Evolutionary conservation across 1,140 invertebrate genomes (phyloP), one percentile per base, ranked within the genome.

Genomic region (Solen grandis): DNA sequence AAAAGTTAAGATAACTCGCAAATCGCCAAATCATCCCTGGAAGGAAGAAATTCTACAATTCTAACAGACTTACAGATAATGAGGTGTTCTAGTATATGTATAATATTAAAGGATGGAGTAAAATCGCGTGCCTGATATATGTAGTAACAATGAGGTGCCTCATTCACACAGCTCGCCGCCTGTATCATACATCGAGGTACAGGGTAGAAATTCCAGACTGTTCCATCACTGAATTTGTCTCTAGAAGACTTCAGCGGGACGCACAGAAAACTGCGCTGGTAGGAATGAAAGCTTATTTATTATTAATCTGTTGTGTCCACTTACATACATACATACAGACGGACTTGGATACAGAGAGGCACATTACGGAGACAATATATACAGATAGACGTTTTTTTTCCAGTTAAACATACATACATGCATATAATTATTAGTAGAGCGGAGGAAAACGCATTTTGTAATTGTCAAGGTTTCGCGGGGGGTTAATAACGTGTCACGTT

Each of bases 261-360:
- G 52, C 55, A 16, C 46, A 78, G 8, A 62, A 60, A 25, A 63
- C 36, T 0, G 84, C 84, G 5, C 54, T 85, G 35, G 84, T 85
- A 77, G 76, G 84, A 33, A 19, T 5, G n/a, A 22, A 27, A 27
- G 25, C 22, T 4, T n/a, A 74, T 60, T 13, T 60, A 36, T 4
- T 22, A 27, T 8, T 14, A 4, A 10, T 13, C 8, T 4, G 13
- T 16, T 60, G 5, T 60, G 55, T 4, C 16, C 5, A 25, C n/a
- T 25, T 38, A 36, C 33, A 59, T 60, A 4, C 13, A 22, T 10
- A 14, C 5, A 13, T n/a, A 19, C 13, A 29, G 22, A 8, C 35
- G 13, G 4, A 55, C 5, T 8, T 4, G 25, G 5, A n/a, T n/a
- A n/a, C n/a, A n/a, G n/a, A n/a, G n/a, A n/a, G n/a, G n/a, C n/a